These are phyloP conservation scores for Teleogryllus occipitalis DNA, from an alignment of 1,140 invertebrate genomes.

Conservation along the genomic window DNA sequence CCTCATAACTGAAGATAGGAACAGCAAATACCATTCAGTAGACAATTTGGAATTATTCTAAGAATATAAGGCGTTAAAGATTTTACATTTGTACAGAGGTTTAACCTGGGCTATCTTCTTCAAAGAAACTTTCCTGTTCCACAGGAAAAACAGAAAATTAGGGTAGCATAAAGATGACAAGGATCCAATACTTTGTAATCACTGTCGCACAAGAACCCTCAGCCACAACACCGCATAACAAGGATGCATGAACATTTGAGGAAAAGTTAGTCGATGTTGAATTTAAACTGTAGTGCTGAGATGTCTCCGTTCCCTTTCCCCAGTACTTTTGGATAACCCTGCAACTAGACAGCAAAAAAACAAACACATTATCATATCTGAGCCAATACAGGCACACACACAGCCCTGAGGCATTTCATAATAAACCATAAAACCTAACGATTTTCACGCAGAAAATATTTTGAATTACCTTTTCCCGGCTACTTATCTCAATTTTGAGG, in stretches of 20 bases:
- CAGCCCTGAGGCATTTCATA: constrained; percentile 7
- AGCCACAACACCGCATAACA: neutral
- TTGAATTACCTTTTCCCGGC: constrained; percentile 36
- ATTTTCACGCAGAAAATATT: constrained; percentile 12
- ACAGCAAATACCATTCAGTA: neutral
- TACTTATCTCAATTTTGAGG: constrained; percentile 22
- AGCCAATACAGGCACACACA: constrained; percentile 40
- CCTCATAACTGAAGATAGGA: constrained; percentile 12
- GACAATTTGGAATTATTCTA: neutral
- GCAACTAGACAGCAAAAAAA: constrained; percentile 36
- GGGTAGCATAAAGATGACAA: neutral
- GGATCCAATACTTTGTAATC: neutral
- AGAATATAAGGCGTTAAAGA: neutral
- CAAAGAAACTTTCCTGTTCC: neutral
- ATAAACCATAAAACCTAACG: constrained; percentile 12
- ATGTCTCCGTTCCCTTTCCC: constrained; percentile 21
- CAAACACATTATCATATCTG: constrained; percentile 49
- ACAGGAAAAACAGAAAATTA: neutral
- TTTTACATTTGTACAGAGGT: neutral
- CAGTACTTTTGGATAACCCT: constrained; percentile 43
- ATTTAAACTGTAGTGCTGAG: constrained; percentile 17
- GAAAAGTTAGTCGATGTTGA: constrained; percentile 33
- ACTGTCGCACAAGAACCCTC: neutral
- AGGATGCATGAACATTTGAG: constrained; percentile 25
- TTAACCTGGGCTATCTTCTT: neutral